Percentiles rank a stretch among this genome's conserved stretches.
Evolutionary conservation across 2,797 vertebrate species (phyloP).

Genomic region (Enteromius radiatus): DNA sequence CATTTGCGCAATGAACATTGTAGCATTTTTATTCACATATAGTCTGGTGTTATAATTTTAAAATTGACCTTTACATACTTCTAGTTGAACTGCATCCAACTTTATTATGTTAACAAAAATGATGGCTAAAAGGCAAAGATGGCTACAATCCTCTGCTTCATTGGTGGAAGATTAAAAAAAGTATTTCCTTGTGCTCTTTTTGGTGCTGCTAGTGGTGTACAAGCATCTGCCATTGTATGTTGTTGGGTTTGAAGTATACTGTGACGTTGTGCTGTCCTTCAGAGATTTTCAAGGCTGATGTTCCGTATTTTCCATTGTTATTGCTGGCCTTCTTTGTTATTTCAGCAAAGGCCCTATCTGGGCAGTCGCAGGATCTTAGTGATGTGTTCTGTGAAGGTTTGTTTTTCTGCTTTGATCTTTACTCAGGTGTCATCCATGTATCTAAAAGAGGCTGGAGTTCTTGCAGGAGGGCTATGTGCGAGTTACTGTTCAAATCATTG

Average conservation of each 20-base stretch:
- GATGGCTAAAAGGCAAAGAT: not conserved
- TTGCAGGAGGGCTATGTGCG: not conserved
- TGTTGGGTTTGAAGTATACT: not conserved
- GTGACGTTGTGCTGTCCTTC: not conserved
- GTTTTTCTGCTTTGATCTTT: constrained; percentile 25
- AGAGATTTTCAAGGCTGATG: constrained; percentile 2
- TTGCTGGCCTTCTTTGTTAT: constrained; percentile 4
- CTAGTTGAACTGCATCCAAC: not conserved
- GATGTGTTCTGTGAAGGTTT: constrained; percentile 7
- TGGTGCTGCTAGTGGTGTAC: not conserved
- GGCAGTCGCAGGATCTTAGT: not conserved
- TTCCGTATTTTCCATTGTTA: constrained; percentile 3
- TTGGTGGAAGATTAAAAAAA: not conserved
- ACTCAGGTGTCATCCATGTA: constrained; percentile 2
- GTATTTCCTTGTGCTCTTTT: not conserved
- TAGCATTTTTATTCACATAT: not conserved
- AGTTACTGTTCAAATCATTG: not conserved
- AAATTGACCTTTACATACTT: not conserved
- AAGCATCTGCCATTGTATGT: not conserved
- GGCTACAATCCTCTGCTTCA: not conserved
- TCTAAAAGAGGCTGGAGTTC: constrained; percentile 5
- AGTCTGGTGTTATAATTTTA: not conserved
- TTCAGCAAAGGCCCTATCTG: not conserved
- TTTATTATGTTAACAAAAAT: not conserved
- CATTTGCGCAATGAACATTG: not conserved